These are phyloP conservation scores for Drosophila pruinosa DNA, from an alignment of 1,140 invertebrate species.

Conservation along the genomic window DNA sequence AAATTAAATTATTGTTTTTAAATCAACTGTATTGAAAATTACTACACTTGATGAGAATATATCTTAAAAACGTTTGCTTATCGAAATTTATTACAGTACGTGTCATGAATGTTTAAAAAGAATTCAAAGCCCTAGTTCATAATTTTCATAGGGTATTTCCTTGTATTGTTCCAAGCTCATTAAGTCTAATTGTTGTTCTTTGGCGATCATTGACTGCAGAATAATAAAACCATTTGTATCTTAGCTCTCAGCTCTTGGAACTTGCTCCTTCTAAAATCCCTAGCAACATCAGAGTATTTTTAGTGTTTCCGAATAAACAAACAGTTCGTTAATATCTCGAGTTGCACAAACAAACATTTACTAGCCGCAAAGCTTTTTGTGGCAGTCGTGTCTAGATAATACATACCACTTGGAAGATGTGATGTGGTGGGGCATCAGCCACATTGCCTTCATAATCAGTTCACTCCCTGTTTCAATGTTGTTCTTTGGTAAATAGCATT, in stretches of 20 bases:
- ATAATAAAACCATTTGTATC: not conserved
- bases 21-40: too few relatives aligned
- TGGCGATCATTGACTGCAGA: not conserved
- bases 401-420: not conserved
- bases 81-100: too few relatives aligned
- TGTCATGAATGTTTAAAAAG: too few relatives aligned
- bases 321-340: not conserved
- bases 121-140: too few relatives aligned
- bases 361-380: conserved; percentile 3
- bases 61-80: too few relatives aligned
- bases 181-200: not conserved
- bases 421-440: conserved; percentile 7
- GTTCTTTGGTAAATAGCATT: conserved; percentile 58
- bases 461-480: conserved; percentile 50
- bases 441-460: conserved; percentile 63
- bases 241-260: not conserved
- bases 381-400: conserved; percentile 8
- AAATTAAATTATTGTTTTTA: too few relatives aligned
- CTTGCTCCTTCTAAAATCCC: not conserved
- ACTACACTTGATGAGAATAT: too few relatives aligned
- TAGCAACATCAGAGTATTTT: not conserved
- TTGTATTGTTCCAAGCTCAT: not conserved
- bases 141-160: too few relatives aligned
- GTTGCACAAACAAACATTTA: conserved; percentile 2
- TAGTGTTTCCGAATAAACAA: not conserved